These are phyloP conservation scores for Zingel zingel DNA, from an alignment of 2,113 vertebrate genomes.

Conservation along the genomic window DNA sequence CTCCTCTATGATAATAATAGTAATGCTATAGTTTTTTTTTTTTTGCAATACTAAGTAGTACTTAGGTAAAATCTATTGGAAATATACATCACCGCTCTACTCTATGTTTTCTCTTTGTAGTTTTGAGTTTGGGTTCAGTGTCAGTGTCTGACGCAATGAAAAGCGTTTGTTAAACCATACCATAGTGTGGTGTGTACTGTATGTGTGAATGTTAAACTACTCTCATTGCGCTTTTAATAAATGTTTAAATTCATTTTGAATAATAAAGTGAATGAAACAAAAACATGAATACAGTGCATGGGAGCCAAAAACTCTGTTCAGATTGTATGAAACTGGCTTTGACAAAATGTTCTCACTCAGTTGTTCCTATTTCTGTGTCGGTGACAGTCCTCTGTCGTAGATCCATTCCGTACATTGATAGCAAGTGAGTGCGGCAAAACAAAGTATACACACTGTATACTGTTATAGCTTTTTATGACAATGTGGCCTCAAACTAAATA, in stretches of 20 bases:
- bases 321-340: constrained; percentile 67
- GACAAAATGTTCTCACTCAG: constrained; percentile 52
- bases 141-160: constrained; percentile 74
- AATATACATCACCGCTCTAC: constrained; percentile 78
- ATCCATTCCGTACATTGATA: constrained; percentile 63
- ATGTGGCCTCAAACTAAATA: constrained; percentile 70
- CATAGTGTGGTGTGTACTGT: constrained; percentile 27
- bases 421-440: constrained; percentile 61
- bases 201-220: constrained; percentile 42
- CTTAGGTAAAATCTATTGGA: constrained; percentile 83
- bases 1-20: constrained; percentile 86
- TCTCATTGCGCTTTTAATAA: constrained; percentile 51
- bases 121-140: constrained; percentile 64
- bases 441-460: constrained; percentile 63
- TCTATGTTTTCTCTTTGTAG: constrained; percentile 77
- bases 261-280: constrained; percentile 70
- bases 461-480: constrained; percentile 64
- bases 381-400: constrained; percentile 40
- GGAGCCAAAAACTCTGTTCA: constrained; percentile 64
- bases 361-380: constrained; percentile 39
- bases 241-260: constrained; percentile 67
- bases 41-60: constrained; percentile 85
- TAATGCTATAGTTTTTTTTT: constrained; percentile 82
- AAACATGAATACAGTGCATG: constrained; percentile 76
- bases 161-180: constrained; percentile 47